Conservation (phyloP, 2,797 vertebrate species). For the Silurus aristotelis region DNA sequence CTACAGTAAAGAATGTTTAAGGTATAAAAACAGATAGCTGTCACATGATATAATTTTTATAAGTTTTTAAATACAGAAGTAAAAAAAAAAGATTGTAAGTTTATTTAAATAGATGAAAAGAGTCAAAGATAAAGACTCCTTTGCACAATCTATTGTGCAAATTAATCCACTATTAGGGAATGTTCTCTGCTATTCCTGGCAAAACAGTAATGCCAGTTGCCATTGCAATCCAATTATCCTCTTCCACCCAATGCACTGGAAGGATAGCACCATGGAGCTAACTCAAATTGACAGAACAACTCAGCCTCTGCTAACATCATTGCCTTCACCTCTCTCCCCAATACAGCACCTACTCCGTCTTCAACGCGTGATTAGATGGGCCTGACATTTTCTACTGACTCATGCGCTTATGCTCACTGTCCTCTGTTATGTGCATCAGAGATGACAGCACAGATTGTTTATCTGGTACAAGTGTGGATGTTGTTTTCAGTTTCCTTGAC, state of each 20-base stretch:
- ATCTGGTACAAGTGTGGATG: background rate
- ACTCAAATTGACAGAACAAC: conserved; percentile 35
- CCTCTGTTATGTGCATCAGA: background rate
- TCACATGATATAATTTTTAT: background rate
- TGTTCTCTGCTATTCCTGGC: conserved; percentile 1
- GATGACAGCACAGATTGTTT: background rate
- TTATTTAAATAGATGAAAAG: background rate
- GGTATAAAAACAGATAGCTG: background rate
- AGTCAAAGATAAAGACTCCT: conserved; percentile 1
- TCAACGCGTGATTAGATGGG: background rate
- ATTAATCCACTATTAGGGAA: background rate
- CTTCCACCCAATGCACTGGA: conserved; percentile 29
- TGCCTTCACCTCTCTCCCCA: conserved; percentile 25
- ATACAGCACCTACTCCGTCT: conserved; percentile 8
- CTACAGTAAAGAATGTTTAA: background rate
- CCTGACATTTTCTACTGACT: conserved; percentile 22
- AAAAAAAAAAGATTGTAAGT: no score
- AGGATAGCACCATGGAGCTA: conserved; percentile 30
- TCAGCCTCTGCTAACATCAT: conserved; percentile 36
- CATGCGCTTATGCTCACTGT: conserved; percentile 14
- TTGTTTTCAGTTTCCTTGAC: conserved; percentile 11
- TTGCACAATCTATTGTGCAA: background rate
- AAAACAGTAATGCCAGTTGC: conserved; percentile 36
- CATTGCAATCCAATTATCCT: conserved; percentile 41
- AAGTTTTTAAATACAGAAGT: no score